Conservation (phyloP, 2,797 vertebrate genomes). For the Syndactyla subalaris region DNA sequence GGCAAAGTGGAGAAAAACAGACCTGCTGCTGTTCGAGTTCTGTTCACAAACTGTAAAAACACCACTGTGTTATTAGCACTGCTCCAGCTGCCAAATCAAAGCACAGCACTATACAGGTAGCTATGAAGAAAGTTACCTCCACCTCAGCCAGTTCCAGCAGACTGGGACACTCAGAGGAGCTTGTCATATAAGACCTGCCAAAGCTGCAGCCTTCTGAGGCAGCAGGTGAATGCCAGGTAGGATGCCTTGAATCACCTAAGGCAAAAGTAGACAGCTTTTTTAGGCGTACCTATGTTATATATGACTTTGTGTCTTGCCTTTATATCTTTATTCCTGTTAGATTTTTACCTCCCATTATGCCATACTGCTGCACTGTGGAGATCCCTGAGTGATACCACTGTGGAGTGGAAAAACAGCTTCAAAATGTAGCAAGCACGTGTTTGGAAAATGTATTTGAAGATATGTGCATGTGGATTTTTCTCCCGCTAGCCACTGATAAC, state of each 20-base stretch:
- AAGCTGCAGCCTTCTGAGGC: background rate
- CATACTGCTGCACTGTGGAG: background rate
- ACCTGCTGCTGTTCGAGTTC: background rate
- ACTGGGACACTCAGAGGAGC: background rate
- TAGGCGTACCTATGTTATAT: background rate
- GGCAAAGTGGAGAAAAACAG: background rate
- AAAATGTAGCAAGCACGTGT: background rate
- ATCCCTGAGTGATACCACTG: background rate
- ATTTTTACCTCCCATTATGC: background rate
- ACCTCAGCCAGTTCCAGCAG: background rate
- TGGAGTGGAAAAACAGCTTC: background rate
- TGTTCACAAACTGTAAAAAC: accelerated
- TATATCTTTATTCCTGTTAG: background rate
- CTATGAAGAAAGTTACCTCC: background rate
- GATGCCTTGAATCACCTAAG: background rate
- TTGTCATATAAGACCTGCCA: background rate
- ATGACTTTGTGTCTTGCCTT: background rate
- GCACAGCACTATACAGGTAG: background rate
- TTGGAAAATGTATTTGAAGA: background rate
- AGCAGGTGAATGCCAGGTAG: background rate
- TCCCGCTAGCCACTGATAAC: background rate
- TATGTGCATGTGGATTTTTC: background rate
- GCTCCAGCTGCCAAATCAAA: background rate
- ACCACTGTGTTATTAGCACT: background rate
- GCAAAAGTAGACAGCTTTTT: background rate